Conservation (phyloP, 2,888 invertebrate species). For the Baronia brevicornis region DNA sequence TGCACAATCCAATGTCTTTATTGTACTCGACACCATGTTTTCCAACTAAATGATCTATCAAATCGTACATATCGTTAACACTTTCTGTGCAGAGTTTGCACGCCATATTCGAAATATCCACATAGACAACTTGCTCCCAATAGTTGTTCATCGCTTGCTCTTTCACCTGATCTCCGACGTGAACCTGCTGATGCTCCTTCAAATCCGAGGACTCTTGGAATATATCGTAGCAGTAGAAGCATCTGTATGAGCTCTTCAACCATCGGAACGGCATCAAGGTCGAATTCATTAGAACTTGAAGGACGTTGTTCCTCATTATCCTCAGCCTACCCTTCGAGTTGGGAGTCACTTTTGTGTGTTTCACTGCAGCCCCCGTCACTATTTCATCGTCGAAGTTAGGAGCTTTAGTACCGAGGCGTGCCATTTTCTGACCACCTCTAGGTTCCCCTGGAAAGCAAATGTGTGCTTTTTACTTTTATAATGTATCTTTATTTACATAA, state of each 20-base stretch:
- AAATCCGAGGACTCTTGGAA: constrained; percentile 56
- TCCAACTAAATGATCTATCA: constrained; percentile 51
- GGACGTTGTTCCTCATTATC: constrained; percentile 53
- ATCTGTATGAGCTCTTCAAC: constrained; percentile 63
- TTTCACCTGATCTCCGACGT: constrained; percentile 43
- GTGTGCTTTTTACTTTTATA: constrained; percentile 27
- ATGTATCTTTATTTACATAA: constrained; percentile 12
- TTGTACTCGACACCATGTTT: constrained; percentile 49
- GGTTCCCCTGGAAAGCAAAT: constrained; percentile 64
- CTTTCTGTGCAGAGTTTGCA: constrained; percentile 50
- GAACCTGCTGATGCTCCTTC: constrained; percentile 46
- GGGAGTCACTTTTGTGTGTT: constrained; percentile 20
- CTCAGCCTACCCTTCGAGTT: constrained; percentile 47
- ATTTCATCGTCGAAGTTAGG: constrained; percentile 12
- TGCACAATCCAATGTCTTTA: constrained; percentile 56
- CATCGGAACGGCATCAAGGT: constrained; percentile 63
- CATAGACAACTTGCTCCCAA: constrained; percentile 60
- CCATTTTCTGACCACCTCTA: constrained; percentile 51
- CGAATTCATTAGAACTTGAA: constrained; percentile 50
- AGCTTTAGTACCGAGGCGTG: constrained; percentile 15
- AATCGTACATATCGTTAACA: constrained; percentile 45
- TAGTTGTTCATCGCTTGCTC: constrained; percentile 58
- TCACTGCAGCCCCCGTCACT: constrained; percentile 8
- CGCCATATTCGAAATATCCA: constrained; percentile 48
- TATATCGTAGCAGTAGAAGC: constrained; percentile 67